Percentiles rank a stretch among this genome's conserved stretches.
These are phyloP conservation scores for Ceriagrion tenellum DNA, from an alignment of 2,888 invertebrate genomes.

Conservation along the genomic window DNA sequence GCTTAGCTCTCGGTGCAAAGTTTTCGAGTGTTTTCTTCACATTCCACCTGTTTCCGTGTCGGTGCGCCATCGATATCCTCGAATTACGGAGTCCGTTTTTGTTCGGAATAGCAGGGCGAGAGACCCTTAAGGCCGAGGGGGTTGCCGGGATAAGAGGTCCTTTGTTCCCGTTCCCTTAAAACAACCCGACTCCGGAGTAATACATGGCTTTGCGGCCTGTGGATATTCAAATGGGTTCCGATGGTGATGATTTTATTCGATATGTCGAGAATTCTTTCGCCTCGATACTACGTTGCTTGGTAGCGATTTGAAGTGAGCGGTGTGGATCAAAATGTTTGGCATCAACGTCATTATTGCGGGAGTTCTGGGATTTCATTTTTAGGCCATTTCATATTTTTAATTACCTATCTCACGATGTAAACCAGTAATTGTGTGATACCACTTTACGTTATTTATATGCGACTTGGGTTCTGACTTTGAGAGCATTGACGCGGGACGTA, in stretches of 20 bases:
- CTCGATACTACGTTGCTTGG: not conserved
- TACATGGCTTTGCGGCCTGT: not conserved
- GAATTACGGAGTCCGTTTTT: not conserved
- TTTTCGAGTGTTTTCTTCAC: not conserved
- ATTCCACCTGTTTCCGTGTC: not conserved
- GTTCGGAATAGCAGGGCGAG: not conserved
- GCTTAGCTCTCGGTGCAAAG: not conserved
- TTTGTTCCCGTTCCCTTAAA: not conserved
- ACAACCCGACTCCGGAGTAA: not conserved
- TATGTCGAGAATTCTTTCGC: constrained; percentile 8
- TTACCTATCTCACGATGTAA: too few relatives aligned
- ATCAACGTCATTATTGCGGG: not conserved
- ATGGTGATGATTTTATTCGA: constrained; percentile 7
- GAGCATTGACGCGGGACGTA: too few relatives aligned
- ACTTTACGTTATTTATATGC: too few relatives aligned
- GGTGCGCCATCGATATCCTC: not conserved
- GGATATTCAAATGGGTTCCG: not conserved
- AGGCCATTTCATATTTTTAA: too few relatives aligned
- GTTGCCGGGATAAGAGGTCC: not conserved
- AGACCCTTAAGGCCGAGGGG: not conserved
- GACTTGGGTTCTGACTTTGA: too few relatives aligned
- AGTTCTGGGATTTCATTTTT: too few relatives aligned
- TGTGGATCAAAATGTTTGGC: too few relatives aligned
- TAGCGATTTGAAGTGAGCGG: not conserved
- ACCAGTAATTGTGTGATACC: too few relatives aligned